Evolutionary conservation across 2,888 invertebrate genomes (phyloP), one percentile per base, ranked within the genome.

Genomic region (Euzophera pinguis): DNA sequence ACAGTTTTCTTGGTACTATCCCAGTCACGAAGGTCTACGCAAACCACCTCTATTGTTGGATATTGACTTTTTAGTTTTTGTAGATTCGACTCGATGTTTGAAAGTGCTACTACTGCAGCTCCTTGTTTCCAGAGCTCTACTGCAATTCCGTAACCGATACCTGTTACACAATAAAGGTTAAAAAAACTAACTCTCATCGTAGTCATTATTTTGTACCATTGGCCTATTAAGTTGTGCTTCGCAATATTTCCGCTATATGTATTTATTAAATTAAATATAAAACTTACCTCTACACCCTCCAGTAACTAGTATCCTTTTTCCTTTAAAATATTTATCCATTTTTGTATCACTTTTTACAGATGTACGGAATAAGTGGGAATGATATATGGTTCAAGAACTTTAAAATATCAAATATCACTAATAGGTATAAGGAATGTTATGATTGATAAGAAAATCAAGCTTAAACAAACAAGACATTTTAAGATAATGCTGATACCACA

Each of bases 201-300:
- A 22, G 22, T n/a, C n/a, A n/a, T n/a, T n/a, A n/a, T n/a, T n/a
- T n/a, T n/a, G n/a, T n/a, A n/a, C n/a, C n/a, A n/a, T n/a, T n/a
- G n/a, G n/a, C n/a, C n/a, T n/a, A n/a, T n/a, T n/a, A n/a, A n/a
- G n/a, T n/a, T n/a, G n/a, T n/a, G n/a, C n/a, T n/a, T n/a, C n/a
- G n/a, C n/a, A n/a, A n/a, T n/a, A n/a, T n/a, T n/a, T n/a, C n/a
- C n/a, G n/a, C n/a, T n/a, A n/a, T n/a, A n/a, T 29, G 7, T 29
- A 29, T 29, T 4, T 29, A 29, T 29, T 6, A 29, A 29, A 4
- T 3, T 1, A 5, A 1, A 8, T 2, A 1, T 2, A 14, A 2
- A 47, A 53, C 61, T 69, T 92, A 95, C 97, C 97, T 92, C 93
- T 93, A 41, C 96, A 96, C 50, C 96, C 97, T 47, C 97, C 97